Base-by-base conservation (phyloP, 2,888 invertebrate genomes). In the Eupithecia exiguata region DNA sequence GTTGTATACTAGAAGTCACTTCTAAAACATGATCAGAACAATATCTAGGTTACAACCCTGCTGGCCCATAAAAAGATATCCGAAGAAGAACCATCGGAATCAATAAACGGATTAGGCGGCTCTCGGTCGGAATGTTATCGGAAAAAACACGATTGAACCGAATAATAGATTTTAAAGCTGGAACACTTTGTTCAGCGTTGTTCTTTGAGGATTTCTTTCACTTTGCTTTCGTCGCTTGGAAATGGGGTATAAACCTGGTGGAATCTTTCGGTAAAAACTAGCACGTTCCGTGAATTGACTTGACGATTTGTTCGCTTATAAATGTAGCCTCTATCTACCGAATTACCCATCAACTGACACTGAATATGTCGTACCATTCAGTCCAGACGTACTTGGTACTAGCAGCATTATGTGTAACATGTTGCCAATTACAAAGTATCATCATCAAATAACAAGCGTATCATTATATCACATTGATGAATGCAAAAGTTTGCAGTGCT, bases 71-170 rank as follows among this genome's bases (percentile, higher is more conserved):
- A 79, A 80, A 81, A 80, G 78, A 80, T 79, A 80, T 77, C 76
- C 71, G 67, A 71, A 77, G 76, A 75, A 78, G 76, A 80, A 79
- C 68, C 75, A 78, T 73, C 75, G 68, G 79, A 81, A 81, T 82
- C 81, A 81, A 82, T 81, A 82, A 82, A 79, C 79, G 78, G 82
- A 80, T 82, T 81, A 80, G 77, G 75, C 77, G 75, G 77, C 70
- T 74, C 72, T 72, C 71, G 69, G 43, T 62, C 71, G 73, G 76
- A 74, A 74, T 79, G 76, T 79, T 79, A 77, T 79, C 75, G 76
- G 75, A 74, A 72, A 76, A 77, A 79, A 79, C 76, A 76, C 75
- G 75, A 77, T 79, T 77, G 76, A 75, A 77, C 75, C 76, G 70
- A 75, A 72, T 79, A 79, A 79, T 77, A 75, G 79, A 79, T 79